Evolutionary conservation across 2,797 vertebrate genomes (phyloP), one percentile per base, ranked within the genome.

Genomic region (Benthosema pterotum): DNA sequence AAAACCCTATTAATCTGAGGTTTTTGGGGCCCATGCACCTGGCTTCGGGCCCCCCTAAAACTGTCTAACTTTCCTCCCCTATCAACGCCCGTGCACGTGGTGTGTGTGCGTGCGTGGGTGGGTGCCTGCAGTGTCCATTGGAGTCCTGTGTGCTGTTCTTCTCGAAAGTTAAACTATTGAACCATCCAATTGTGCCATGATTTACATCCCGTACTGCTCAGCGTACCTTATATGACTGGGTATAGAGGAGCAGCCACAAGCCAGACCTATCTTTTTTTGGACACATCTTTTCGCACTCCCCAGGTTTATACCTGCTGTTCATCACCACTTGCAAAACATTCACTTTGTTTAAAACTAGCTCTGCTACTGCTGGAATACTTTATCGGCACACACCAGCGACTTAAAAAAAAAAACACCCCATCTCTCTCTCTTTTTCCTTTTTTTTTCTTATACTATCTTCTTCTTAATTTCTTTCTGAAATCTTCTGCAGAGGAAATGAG

Each of bases 251-350:
- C 74, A 38, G 70, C 67, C 64, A 77, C 71, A 65, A 38, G 70
- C 67, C 64, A 77, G 72, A 65, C 62, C 38, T 28, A 71, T 80
- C 79, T 89, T 84, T 88, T 85, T 91, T 87, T 87, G 82, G 88
- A 83, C 68, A 81, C 65, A 71, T 78, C 58, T 81, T 80, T 69
- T 65, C 69, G n/a, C n/a, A n/a, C n/a, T 77, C 77, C 49, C 43
- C 87, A 77, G 73, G 78, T 89, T 90, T 90, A 87, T 90, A 91
- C 87, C 88, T 93, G 89, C 84, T 87, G 78, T 91, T 91, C 87
- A 78, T 93, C 87, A 91, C 56, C 56, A 81, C 79, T 83, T 77
- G 77, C 83, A 81, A 85, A 88, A 79, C 78, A 67, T 83, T 85
- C 77, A 75, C 71, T 83, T 87, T 90, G 82, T 89, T 89, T 90